phyloP scores from a whole-genome alignment of 2,113 vertebrate genomes.

The Podarcis cretensis region DNA sequence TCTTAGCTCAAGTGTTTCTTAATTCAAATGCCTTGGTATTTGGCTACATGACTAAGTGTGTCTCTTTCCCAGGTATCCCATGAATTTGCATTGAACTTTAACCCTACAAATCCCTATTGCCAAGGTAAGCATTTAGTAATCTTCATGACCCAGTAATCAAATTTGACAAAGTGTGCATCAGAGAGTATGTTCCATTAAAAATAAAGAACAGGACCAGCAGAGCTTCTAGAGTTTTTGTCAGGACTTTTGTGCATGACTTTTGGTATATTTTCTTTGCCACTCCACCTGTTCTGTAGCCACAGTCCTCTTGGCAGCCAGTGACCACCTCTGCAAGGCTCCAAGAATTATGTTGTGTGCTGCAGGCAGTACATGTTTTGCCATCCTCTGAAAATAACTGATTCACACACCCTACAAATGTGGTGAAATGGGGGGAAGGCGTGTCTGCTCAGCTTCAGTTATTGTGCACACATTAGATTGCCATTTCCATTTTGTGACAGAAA shows the following conservation, averaged over 20 bases:
- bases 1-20: background rate
- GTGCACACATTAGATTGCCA: too few relatives aligned
- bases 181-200: background rate
- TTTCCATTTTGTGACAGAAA: background rate
- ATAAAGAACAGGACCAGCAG: background rate
- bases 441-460: background rate
- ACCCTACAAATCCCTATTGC: constrained; percentile 86
- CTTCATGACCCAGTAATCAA: background rate
- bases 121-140: constrained; percentile 77
- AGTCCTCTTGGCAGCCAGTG: background rate
- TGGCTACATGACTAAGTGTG: constrained; percentile 14
- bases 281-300: background rate
- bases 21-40: accelerated
- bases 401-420: background rate
- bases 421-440: background rate
- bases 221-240: background rate
- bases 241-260: background rate
- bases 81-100: constrained; percentile 96
- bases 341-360: background rate
- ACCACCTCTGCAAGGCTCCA: background rate
- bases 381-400: background rate
- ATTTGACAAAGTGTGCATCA: background rate
- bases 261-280: background rate
- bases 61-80: constrained; percentile 83
- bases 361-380: background rate